phyloP scores from a whole-genome alignment of 2,888 invertebrate species.

The Dicyrtomina minuta region DNA sequence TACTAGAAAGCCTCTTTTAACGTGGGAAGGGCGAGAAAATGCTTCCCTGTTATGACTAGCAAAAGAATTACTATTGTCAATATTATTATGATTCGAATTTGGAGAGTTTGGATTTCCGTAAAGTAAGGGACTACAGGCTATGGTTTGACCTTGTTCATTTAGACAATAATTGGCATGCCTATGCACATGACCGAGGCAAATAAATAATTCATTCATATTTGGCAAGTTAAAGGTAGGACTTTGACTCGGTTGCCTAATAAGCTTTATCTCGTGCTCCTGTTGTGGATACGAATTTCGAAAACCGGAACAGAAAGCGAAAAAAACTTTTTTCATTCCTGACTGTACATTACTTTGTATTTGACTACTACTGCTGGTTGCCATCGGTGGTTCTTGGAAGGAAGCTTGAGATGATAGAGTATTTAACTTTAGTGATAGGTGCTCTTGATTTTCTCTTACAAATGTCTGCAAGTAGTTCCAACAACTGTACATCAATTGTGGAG shows the following conservation, averaged over 20 bases:
- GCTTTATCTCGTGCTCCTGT: too few relatives aligned
- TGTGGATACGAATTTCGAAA: too few relatives aligned
- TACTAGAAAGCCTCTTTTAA: slow-evolving; percentile 33
- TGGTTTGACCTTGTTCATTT: background rate
- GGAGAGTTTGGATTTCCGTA: background rate
- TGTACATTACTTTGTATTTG: background rate
- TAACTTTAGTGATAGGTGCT: too few relatives aligned
- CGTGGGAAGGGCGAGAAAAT: background rate
- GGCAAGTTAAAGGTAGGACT: too few relatives aligned
- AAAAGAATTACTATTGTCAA: background rate
- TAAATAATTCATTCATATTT: too few relatives aligned
- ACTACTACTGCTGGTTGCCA: background rate
- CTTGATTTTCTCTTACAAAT: too few relatives aligned
- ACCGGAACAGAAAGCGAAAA: background rate
- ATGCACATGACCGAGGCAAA: too few relatives aligned
- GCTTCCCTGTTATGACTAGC: too few relatives aligned
- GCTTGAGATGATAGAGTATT: background rate
- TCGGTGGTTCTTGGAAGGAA: background rate
- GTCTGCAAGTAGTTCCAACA: background rate
- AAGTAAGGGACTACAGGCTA: background rate
- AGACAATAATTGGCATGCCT: background rate
- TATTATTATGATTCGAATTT: background rate
- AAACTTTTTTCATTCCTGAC: too few relatives aligned
- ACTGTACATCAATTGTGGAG: too few relatives aligned
- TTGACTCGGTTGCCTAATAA: background rate